Evolutionary conservation across 2,113 vertebrate genomes (phyloP), one percentile per base, ranked within the genome.

Genomic region (Pseudonaja textilis): DNA sequence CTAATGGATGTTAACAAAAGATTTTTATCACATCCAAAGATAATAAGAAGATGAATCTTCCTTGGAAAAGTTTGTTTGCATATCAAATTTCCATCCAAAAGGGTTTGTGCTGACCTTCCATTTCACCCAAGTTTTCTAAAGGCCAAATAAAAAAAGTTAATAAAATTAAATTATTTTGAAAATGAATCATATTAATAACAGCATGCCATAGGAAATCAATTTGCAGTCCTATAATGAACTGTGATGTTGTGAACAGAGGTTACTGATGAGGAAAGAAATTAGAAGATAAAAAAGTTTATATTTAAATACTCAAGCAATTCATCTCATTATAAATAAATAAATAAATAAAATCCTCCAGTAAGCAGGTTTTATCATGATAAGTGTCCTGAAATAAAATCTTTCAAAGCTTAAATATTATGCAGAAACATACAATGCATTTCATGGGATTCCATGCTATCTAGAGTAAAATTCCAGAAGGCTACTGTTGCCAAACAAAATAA

Each of bases 141-240:
- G 18, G 0, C 8, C 74, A 92, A 81, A 92, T 69, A 39, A 59
- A 57, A 88, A 52, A 93, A 86, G 47, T 50, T 88, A 93, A 42
- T 55, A 95, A 89, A 97, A 94, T 94, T 96, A 93, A 93, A 5
- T 95, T 96, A 94, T 95, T 92, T 93, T 90, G 2, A 56, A 0
- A 69, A 97, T 95, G 93, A 96, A 81, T 93, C 57, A 34, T 74
- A 94, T 94, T 95, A 95, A 96, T 91, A 97, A 95, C 34, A 97
- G 90, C 95, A 95, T 95, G 20, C 94, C 64, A 93, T 9, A 7
- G 91, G 42, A 97, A 97, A 95, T 88, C 88, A 96, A 92, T 96
- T 96, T 96, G 81, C 18, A n/a, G 94, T 91, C n/a, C 8, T 91
- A 86, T 93, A 93, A 93, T 89, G 88, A 95, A 96, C 16, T 94